phyloP scores from a whole-genome alignment of 2,113 vertebrate genomes.

The Lates calcarifer region DNA sequence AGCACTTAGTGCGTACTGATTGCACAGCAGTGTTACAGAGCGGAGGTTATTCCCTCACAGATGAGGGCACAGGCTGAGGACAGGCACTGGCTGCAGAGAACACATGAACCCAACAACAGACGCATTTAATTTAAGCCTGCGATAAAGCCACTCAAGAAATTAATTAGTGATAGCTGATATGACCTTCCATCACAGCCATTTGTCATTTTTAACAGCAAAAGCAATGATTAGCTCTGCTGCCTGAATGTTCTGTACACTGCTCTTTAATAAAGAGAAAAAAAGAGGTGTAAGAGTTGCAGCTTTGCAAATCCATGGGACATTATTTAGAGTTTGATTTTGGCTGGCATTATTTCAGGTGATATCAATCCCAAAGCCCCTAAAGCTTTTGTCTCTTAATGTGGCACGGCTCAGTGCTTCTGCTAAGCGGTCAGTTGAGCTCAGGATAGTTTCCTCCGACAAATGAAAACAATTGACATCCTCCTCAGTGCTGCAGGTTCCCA shows the following conservation, averaged over 20 bases:
- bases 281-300: not conserved
- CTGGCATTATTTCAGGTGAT: not conserved
- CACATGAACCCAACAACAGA: not conserved
- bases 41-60: no score
- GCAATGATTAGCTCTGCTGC: no score
- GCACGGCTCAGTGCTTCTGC: not conserved
- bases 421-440: not conserved
- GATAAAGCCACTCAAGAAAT: not conserved
- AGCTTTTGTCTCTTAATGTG: not conserved
- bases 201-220: not conserved
- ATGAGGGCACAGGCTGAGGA: no score
- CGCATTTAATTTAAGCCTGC: not conserved
- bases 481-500: not conserved
- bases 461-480: not conserved
- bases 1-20: no score
- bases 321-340: not conserved
- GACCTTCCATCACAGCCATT: not conserved
- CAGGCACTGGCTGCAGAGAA: no score
- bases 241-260: not conserved
- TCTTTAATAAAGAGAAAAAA: not conserved
- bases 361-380: no score
- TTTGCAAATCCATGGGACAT: not conserved
- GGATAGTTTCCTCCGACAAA: not conserved
- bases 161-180: not conserved
- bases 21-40: no score